Evolutionary conservation across 2,797 vertebrate genomes (phyloP), one percentile per base, ranked within the genome.

Genomic region (Pangasius djambal): DNA sequence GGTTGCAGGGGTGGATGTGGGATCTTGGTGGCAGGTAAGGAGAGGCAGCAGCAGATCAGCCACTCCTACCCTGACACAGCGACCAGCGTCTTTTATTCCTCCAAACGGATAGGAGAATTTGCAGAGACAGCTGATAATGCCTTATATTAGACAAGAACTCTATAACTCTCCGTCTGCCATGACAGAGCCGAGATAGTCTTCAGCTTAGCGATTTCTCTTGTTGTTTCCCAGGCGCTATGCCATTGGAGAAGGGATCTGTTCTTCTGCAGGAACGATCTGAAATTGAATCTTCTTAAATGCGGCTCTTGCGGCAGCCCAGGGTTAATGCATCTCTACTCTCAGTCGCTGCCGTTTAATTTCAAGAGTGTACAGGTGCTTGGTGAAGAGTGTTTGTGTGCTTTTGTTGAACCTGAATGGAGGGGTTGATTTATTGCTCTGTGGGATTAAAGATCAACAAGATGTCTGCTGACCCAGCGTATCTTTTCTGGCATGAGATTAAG

Each of bases 11-110:
- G 93, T 88, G 92, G 94, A 94, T 93, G 94, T 93, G 94, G 93
- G 95, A 96, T 96, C 94, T 96, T 91, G 93, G 94, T 94, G 94
- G 93, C 94, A 95, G 94, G 94, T 96, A 94, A 96, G 94, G 92
- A 94, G 93, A 93, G 85, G 92, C 94, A 94, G 95, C 92, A 91
- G 84, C 90, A 93, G 92, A 96, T 94, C 94, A 94, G 93, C 92
- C 92, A 69, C 94, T 92, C 93, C 89, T 89, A 88, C 65, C 61
- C 34, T 65, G 67, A 93, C 90, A 86, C 93, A 91, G 93, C 88
- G 92, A 93, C 92, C 93, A 88, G 75, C 79, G 84, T 79, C 92
- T 94, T 93, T 94, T 94, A 94, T 96, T 95, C 93, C 93, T 92
- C 93, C 92, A 92, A 93, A 94, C 92, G 94, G 94, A 92, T 93